These are phyloP conservation scores for Pipistrellus pipistrellus DNA, from an alignment of 2,797 vertebrate genomes.

Conservation along the genomic window DNA sequence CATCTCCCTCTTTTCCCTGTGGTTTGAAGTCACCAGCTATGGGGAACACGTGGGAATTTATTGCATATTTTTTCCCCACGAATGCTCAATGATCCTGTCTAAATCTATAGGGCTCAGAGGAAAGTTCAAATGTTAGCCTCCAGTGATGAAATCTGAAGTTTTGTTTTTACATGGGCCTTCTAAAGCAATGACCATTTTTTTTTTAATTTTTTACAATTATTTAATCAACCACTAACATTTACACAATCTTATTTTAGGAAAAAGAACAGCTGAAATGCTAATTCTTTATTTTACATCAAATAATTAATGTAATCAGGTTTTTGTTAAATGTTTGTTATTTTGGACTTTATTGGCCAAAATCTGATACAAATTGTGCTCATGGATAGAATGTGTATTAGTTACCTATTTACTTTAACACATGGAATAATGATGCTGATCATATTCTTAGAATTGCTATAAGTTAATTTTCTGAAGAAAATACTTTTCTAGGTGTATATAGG, in stretches of 20 bases:
- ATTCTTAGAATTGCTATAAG: conserved; percentile 2
- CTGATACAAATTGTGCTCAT: conserved; percentile 9
- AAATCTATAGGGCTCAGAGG: background rate
- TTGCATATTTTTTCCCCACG: background rate
- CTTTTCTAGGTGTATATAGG: background rate
- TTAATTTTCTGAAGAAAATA: conserved; percentile 50
- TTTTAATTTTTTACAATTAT: background rate
- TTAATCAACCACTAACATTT: conserved; percentile 19
- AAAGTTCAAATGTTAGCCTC: conserved; percentile 18
- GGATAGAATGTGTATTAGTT: background rate
- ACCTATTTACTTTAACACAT: background rate
- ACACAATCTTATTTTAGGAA: conserved; percentile 17
- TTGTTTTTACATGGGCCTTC: background rate
- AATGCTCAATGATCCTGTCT: conserved; percentile 13
- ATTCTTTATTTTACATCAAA: conserved; percentile 44
- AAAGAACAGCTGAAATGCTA: background rate
- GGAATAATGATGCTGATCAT: background rate
- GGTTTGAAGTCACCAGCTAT: background rate
- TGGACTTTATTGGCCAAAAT: conserved; percentile 7
- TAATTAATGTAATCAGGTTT: background rate
- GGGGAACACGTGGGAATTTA: background rate
- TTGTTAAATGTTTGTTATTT: conserved; percentile 24
- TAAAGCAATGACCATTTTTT: background rate
- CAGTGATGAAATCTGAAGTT: background rate
- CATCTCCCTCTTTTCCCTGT: background rate